Evolutionary conservation across 2,797 vertebrate species (phyloP).

Genomic region (Lagocephalus sceleratus): DNA sequence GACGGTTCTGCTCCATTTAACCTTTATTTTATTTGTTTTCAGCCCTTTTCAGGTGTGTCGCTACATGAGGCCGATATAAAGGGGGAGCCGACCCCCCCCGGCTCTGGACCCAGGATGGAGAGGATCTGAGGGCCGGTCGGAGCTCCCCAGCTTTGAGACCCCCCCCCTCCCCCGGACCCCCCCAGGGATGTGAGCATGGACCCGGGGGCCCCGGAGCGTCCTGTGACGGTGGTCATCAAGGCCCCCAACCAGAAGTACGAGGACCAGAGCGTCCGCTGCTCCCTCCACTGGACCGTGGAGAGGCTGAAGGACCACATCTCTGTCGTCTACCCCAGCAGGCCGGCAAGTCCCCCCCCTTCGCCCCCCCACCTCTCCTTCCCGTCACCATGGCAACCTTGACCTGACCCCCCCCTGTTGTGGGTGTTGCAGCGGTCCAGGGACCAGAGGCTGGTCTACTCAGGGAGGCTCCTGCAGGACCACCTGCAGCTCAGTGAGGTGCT

Average conservation of each 20-base stretch:
- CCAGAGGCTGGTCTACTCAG: constrained; percentile 94
- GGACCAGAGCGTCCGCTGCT: constrained; percentile 94
- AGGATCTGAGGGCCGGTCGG: constrained; percentile 46
- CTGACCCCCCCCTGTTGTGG: background rate
- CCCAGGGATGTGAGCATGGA: constrained; percentile 84
- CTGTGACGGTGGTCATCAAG: constrained; percentile 92
- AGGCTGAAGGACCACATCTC: constrained; percentile 90
- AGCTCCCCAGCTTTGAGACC: constrained; percentile 22
- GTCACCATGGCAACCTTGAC: background rate
- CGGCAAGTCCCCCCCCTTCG: too few species aligned
- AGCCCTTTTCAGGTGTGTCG: background rate
- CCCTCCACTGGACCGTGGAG: constrained; percentile 93
- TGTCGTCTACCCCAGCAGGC: constrained; percentile 83
- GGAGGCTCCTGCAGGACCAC: constrained; percentile 91
- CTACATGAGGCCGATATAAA: constrained; percentile 37
- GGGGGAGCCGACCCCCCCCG: constrained; percentile 4
- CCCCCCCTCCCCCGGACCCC: too few species aligned
- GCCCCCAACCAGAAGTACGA: constrained; percentile 96
- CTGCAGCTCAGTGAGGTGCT: constrained; percentile 92
- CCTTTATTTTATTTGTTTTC: background rate
- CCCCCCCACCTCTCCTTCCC: too few species aligned
- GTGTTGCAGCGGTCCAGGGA: constrained; percentile 86
- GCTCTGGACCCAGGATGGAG: constrained; percentile 31
- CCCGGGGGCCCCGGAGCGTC: constrained; percentile 77
- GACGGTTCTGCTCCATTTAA: background rate